Conservation (phyloP, 2,797 vertebrate genomes). For the Sternotherus odoratus region DNA sequence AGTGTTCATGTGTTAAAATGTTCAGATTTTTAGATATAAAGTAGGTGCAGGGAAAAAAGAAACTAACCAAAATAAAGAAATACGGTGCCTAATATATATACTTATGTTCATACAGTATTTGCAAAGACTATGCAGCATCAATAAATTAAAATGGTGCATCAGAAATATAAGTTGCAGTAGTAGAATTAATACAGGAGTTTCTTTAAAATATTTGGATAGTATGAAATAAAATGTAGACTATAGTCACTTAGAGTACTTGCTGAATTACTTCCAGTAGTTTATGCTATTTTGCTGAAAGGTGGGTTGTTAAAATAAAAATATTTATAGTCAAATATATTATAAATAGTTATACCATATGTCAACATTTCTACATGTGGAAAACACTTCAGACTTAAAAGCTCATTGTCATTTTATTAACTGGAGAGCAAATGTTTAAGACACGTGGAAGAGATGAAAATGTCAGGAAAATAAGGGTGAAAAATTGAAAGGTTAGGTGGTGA, state of each 20-base stretch:
- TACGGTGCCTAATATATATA: slow-evolving; percentile 7
- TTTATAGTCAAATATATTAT: not conserved
- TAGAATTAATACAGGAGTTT: not conserved
- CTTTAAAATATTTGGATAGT: not conserved
- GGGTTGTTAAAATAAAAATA: not conserved
- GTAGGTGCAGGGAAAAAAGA: slow-evolving; percentile 22
- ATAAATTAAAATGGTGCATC: not conserved
- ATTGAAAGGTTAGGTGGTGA: not conserved
- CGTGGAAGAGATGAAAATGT: not conserved
- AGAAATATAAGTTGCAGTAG: not conserved
- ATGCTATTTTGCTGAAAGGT: not conserved
- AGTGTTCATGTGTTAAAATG: slow-evolving; percentile 39
- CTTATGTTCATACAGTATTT: not conserved
- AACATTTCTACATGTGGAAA: not conserved
- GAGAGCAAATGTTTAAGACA: not conserved
- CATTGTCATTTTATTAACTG: not conserved
- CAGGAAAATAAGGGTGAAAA: not conserved
- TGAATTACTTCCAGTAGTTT: not conserved
- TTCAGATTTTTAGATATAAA: slow-evolving; percentile 31
- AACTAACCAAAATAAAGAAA: not conserved
- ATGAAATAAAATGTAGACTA: not conserved
- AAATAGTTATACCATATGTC: not conserved
- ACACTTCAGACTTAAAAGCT: not conserved
- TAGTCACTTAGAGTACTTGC: not conserved
- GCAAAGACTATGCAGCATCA: not conserved